Conservation (phyloP, 2,113 vertebrate genomes). For the Xyrauchen texanus region DNA sequence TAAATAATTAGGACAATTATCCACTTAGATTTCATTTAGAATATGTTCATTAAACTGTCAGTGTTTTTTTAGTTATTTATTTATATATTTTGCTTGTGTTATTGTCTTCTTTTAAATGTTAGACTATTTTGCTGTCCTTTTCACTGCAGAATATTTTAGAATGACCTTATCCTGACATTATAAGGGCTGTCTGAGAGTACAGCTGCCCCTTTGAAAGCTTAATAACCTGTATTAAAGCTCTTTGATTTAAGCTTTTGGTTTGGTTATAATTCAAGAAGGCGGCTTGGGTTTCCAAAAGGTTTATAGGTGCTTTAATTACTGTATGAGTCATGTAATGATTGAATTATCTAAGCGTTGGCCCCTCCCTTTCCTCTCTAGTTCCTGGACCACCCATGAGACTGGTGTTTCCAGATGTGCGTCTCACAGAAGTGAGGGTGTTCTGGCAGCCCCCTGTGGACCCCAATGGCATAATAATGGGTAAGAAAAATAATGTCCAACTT, state of each 20-base stretch:
- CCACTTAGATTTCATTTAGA: not conserved
- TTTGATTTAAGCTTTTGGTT: slow-evolving; percentile 6
- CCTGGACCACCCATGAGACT: slow-evolving; percentile 87
- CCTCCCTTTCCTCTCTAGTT: slow-evolving; percentile 61
- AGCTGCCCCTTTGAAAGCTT: slow-evolving; percentile 23
- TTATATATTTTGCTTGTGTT: not conserved
- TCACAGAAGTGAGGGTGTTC: slow-evolving; percentile 84
- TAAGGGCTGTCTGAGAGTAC: not conserved
- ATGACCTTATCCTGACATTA: slow-evolving; percentile 33
- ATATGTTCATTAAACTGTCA: slow-evolving; percentile 28
- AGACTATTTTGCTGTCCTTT: slow-evolving; percentile 57
- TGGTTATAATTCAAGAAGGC: not conserved
- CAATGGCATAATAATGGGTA: slow-evolving; percentile 91
- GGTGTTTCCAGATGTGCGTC: slow-evolving; percentile 91
- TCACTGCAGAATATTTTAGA: slow-evolving; percentile 57
- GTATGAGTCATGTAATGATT: slow-evolving; percentile 9
- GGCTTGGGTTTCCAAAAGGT: not conserved
- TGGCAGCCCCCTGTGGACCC: slow-evolving; percentile 91
- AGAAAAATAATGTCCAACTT: slow-evolving; percentile 52
- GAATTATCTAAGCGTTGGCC: slow-evolving; percentile 31
- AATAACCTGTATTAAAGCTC: slow-evolving; percentile 21
- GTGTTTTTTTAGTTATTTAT: slow-evolving; percentile 11
- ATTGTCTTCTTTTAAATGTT: slow-evolving; percentile 55
- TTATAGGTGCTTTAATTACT: not conserved
- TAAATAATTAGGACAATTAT: not conserved